A percentile compares a stretch with the other conserved stretches of the same genome.
phyloP scores from a whole-genome alignment of 2,113 vertebrate genomes.

The Embiotoca jacksoni region DNA sequence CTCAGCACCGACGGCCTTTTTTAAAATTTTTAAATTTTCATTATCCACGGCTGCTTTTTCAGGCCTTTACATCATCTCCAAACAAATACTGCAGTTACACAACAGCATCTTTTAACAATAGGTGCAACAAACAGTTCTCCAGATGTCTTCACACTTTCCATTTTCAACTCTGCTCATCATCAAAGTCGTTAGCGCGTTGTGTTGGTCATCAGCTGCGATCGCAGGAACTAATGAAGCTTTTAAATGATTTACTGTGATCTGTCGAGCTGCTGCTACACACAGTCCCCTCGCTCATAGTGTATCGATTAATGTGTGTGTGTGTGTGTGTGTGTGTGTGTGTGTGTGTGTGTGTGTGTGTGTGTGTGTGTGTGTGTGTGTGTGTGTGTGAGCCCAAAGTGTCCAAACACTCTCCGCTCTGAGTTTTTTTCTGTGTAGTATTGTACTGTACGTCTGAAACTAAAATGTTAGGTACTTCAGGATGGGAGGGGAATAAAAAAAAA shows the following conservation, averaged over 20 bases:
- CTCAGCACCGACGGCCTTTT: slow-evolving; percentile 3
- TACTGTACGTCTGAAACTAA: slow-evolving; percentile 67
- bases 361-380: neutral
- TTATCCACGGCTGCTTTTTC: slow-evolving; percentile 28
- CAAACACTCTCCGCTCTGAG: slow-evolving; percentile 22
- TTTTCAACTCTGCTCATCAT: slow-evolving; percentile 26
- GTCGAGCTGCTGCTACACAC: neutral
- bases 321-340: neutral
- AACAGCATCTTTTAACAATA: slow-evolving; percentile 43
- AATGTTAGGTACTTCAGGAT: slow-evolving; percentile 70
- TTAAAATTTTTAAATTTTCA: neutral
- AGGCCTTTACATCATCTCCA: slow-evolving; percentile 47
- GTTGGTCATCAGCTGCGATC: slow-evolving; percentile 38
- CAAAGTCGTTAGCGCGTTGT: slow-evolving; percentile 6
- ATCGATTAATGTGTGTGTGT: neutral
- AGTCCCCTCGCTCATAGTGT: neutral
- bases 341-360: neutral
- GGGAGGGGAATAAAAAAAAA: slow-evolving; percentile 30
- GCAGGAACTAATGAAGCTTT: slow-evolving; percentile 36
- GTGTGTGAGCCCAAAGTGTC: neutral
- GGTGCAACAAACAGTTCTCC: slow-evolving; percentile 22
- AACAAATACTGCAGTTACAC: slow-evolving; percentile 32
- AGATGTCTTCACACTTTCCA: slow-evolving; percentile 2
- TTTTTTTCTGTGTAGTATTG: slow-evolving; percentile 22
- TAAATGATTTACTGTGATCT: slow-evolving; percentile 28